phyloP scores from a whole-genome alignment of 23 tunicate genomes.

The Phallusia fumigata region DNA sequence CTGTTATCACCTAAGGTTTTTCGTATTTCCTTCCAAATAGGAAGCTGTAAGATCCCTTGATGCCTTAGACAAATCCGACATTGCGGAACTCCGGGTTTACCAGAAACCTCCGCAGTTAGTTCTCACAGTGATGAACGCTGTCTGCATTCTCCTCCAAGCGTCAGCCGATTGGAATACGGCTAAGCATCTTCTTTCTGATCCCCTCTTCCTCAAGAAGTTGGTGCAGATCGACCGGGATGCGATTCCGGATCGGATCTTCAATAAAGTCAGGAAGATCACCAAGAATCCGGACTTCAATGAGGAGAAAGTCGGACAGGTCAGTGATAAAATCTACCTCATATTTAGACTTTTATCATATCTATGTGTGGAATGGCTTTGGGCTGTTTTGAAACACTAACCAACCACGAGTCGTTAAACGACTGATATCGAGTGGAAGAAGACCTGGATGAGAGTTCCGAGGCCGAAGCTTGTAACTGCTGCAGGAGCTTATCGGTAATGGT shows the following conservation, averaged over 20 bases:
- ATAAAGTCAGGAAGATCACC: slow-evolving; percentile 64
- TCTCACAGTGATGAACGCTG: slow-evolving; percentile 89
- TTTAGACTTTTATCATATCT: too few species aligned
- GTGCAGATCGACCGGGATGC: slow-evolving; percentile 83
- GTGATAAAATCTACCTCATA: too few species aligned
- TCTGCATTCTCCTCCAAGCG: slow-evolving; percentile 71
- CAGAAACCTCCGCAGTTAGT: slow-evolving; percentile 85
- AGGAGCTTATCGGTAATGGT: too few species aligned
- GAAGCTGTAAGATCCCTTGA: slow-evolving; percentile 82
- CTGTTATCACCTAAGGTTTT: too few species aligned
- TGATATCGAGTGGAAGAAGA: too few species aligned
- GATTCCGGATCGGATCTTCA: slow-evolving; percentile 65
- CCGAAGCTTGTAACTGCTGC: too few species aligned
- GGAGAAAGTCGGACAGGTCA: slow-evolving; percentile 75
- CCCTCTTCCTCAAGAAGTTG: slow-evolving; percentile 65
- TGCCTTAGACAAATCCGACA: slow-evolving; percentile 84
- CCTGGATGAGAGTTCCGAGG: too few species aligned
- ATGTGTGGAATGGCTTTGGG: too few species aligned
- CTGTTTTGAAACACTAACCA: too few species aligned
- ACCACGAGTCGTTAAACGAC: too few species aligned
- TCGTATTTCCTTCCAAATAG: slow-evolving; percentile 16
- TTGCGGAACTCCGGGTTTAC: slow-evolving; percentile 85
- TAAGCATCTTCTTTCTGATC: slow-evolving; percentile 71
- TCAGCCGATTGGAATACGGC: slow-evolving; percentile 75
- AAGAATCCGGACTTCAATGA: slow-evolving; percentile 63